Evolutionary conservation across 2,797 vertebrate species (phyloP).

Genomic region (Rhyacichthys aspro): DNA sequence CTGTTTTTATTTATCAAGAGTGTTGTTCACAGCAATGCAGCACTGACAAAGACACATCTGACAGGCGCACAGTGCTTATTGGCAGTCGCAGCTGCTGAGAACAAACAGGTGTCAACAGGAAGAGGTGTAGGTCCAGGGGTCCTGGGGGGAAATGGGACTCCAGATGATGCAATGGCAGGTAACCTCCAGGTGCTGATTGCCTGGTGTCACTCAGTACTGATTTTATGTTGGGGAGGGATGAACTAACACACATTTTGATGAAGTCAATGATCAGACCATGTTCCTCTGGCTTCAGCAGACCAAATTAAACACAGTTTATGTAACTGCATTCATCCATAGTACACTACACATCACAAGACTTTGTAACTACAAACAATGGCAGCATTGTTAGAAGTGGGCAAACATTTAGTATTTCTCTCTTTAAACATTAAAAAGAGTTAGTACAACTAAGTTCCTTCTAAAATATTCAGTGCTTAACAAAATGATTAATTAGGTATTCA

Average conservation of each 20-base stretch:
- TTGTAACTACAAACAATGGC: conserved; percentile 24
- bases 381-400: conserved; percentile 17
- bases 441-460: conserved; percentile 59
- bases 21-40: conserved; percentile 21
- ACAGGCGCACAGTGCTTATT: conserved; percentile 2
- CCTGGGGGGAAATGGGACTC: conserved; percentile 14
- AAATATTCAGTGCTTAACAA: conserved; percentile 36
- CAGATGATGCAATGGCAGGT: conserved; percentile 51
- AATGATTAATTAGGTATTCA: conserved; percentile 37
- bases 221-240: too few relatives aligned
- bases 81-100: conserved; percentile 30
- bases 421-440: conserved; percentile 9
- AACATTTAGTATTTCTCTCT: conserved; percentile 2
- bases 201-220: conserved; percentile 6
- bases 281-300: too few relatives aligned
- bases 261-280: too few relatives aligned
- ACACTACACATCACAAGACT: not conserved
- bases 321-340: too few relatives aligned
- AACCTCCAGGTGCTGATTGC: conserved; percentile 26
- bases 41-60: not conserved
- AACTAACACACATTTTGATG: too few relatives aligned
- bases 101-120: conserved; percentile 42
- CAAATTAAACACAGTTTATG: too few relatives aligned
- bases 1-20: not conserved
- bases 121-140: conserved; percentile 5